Conservation (phyloP, 2,888 invertebrate species). For the Philereme vetulata region DNA sequence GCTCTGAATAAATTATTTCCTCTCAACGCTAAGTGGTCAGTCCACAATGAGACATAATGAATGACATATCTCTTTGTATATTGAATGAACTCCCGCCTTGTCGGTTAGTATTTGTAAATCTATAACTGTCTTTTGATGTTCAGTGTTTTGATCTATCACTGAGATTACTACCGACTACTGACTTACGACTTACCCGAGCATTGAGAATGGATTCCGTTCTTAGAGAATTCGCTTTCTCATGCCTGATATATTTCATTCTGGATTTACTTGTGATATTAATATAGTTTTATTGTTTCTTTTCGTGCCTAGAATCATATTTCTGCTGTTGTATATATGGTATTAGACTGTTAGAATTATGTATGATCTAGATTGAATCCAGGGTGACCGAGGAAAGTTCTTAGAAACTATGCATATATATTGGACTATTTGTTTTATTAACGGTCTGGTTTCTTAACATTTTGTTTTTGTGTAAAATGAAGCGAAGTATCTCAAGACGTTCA, state of each 20-base stretch:
- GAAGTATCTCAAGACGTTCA: constrained; percentile 4
- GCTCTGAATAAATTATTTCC: constrained; percentile 78
- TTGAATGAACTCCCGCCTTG: constrained; percentile 60
- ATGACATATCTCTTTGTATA: constrained; percentile 71
- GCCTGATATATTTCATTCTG: constrained; percentile 22
- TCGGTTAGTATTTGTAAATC: constrained; percentile 55
- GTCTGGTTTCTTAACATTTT: background rate
- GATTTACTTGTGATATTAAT: constrained; percentile 14
- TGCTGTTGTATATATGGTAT: no score
- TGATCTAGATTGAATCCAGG: no score
- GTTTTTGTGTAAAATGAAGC: constrained; percentile 9
- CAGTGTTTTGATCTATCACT: constrained; percentile 51
- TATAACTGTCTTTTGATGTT: constrained; percentile 59
- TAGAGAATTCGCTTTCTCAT: constrained; percentile 17
- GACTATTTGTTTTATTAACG: no score
- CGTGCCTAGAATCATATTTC: constrained; percentile 1
- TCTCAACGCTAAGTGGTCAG: constrained; percentile 72
- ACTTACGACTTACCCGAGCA: constrained; percentile 19
- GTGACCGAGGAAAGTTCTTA: no score
- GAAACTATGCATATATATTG: no score
- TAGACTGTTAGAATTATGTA: no score
- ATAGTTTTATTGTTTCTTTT: constrained; percentile 12
- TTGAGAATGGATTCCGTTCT: constrained; percentile 30
- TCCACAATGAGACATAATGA: constrained; percentile 71
- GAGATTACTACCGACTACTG: constrained; percentile 50